Evolutionary conservation across 2,888 invertebrate species (phyloP).

Genomic region (Synanthedon tipuliformis): DNA sequence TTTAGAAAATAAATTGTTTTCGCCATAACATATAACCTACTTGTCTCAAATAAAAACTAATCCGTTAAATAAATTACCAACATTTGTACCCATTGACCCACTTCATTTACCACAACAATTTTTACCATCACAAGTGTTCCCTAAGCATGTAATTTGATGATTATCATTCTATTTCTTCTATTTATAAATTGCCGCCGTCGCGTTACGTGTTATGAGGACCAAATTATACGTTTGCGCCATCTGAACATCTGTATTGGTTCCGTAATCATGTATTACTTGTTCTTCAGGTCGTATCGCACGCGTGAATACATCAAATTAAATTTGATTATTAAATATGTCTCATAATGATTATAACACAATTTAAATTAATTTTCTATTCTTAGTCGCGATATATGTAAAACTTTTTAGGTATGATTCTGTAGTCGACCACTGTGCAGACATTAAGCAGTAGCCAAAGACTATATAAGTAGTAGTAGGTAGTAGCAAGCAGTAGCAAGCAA

Average conservation of each 20-base stretch:
- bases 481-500: no score
- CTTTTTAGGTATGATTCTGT: no score
- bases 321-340: slow-evolving; percentile 4
- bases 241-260: slow-evolving; percentile 33
- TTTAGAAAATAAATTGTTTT: no score
- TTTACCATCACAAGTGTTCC: slow-evolving; percentile 19
- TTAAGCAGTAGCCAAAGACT: no score
- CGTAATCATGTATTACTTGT: slow-evolving; percentile 27
- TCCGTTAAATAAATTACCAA: background rate
- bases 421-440: no score
- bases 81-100: slow-evolving; percentile 3
- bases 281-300: background rate
- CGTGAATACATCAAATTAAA: background rate
- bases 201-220: slow-evolving; percentile 21
- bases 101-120: slow-evolving; percentile 1
- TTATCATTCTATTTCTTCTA: slow-evolving; percentile 36
- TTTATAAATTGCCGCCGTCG: slow-evolving; percentile 22
- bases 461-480: no score
- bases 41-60: background rate
- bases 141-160: slow-evolving; percentile 38
- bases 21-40: no score
- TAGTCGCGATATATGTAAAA: no score
- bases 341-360: background rate
- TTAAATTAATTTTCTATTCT: no score
- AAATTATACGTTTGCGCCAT: slow-evolving; percentile 33